phyloP scores from a whole-genome alignment of 2,888 invertebrate species.

The Sisyra terminalis region DNA sequence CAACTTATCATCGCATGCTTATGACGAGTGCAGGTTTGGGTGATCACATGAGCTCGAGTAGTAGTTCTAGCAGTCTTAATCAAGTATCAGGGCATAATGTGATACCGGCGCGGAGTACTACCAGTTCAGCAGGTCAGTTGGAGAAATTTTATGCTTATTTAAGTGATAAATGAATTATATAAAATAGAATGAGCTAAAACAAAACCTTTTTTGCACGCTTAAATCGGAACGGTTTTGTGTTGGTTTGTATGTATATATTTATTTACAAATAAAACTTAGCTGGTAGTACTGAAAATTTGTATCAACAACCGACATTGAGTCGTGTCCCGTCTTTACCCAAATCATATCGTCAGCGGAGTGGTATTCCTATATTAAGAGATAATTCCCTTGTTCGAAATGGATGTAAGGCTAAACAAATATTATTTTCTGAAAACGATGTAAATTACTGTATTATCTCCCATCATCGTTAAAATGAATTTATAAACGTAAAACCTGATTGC shows the following conservation, averaged over 20 bases:
- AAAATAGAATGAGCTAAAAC: no score
- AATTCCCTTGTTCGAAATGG: constrained; percentile 7
- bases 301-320: constrained; percentile 31
- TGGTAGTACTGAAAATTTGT: constrained; percentile 44
- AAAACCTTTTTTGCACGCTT: constrained; percentile 7
- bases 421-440: no score
- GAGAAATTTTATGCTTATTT: not conserved
- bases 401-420: no score
- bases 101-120: constrained; percentile 19
- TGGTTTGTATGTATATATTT: not conserved
- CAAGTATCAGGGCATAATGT: constrained; percentile 23
- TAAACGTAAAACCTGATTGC: no score
- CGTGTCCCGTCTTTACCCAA: constrained; percentile 40
- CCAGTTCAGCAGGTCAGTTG: constrained; percentile 29
- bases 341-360: constrained; percentile 39
- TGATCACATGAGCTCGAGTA: constrained; percentile 36
- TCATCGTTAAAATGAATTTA: no score
- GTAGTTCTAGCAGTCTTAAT: constrained; percentile 34
- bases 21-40: constrained; percentile 12
- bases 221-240: constrained; percentile 1
- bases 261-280: constrained; percentile 15
- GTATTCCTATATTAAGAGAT: constrained; percentile 34
- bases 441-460: no score
- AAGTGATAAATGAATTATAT: not conserved
- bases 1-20: constrained; percentile 47